Percentiles rank a stretch among this genome's conserved stretches.
Conservation (phyloP, 2,797 vertebrate species). For the Apogon talboti region DNA sequence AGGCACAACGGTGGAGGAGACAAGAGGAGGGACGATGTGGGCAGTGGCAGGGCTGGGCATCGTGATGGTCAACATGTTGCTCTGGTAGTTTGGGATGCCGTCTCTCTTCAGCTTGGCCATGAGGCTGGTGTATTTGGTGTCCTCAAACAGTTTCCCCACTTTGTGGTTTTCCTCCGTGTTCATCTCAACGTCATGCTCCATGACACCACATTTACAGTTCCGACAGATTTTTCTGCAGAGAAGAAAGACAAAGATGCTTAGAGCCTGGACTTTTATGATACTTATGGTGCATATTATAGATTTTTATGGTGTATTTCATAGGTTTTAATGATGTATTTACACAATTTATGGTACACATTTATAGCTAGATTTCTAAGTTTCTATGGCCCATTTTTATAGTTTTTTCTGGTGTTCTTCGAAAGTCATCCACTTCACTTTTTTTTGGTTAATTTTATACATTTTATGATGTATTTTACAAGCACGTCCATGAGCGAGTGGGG, state of each 20-base stretch:
- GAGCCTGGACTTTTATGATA: background rate
- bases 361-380: too few relatives aligned
- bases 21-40: conserved; percentile 25
- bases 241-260: background rate
- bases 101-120: conserved; percentile 96
- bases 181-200: conserved; percentile 93
- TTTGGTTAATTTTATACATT: too few relatives aligned
- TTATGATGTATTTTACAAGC: too few relatives aligned
- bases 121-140: conserved; percentile 95
- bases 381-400: too few relatives aligned
- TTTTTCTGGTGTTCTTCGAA: too few relatives aligned
- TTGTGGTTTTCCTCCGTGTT: conserved; percentile 92
- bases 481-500: too few relatives aligned
- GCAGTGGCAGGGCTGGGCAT: conserved; percentile 82
- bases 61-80: conserved; percentile 91
- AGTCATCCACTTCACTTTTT: too few relatives aligned
- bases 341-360: too few relatives aligned
- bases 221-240: conserved; percentile 93
- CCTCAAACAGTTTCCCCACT: conserved; percentile 96
- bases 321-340: too few relatives aligned
- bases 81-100: conserved; percentile 88
- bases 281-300: too few relatives aligned
- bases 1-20: conserved; percentile 31
- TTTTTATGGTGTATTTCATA: too few relatives aligned
- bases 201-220: conserved; percentile 95